Evolutionary conservation across 2,797 vertebrate genomes (phyloP).

Genomic region (Hyperoplus immaculatus): DNA sequence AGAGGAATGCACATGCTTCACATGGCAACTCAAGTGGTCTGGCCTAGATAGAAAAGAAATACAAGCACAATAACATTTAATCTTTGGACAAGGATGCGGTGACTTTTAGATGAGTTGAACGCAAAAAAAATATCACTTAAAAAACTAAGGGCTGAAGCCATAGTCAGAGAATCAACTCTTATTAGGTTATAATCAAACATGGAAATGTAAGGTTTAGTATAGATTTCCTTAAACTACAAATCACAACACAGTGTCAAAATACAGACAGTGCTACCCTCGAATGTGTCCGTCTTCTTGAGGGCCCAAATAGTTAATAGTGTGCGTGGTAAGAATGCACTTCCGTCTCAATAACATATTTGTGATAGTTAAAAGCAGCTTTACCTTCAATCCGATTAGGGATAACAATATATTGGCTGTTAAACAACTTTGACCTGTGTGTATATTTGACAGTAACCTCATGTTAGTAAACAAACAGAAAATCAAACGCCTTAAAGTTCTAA

Average conservation of each 20-base stretch:
- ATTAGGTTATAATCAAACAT: not conserved
- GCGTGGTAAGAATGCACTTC: not conserved
- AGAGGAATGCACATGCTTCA: slow-evolving; percentile 99
- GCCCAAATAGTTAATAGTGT: no score
- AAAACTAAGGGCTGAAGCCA: no score
- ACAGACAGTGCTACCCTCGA: no score
- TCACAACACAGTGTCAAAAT: not conserved
- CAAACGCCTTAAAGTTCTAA: slow-evolving; percentile 5
- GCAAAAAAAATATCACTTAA: no score
- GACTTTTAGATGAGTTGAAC: not conserved
- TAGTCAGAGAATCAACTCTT: no score
- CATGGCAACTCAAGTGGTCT: slow-evolving; percentile 99
- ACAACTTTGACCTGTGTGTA: not conserved
- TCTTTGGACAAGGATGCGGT: slow-evolving; percentile 6
- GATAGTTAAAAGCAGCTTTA: not conserved
- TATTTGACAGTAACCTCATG: not conserved
- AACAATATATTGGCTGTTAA: not conserved
- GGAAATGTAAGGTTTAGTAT: not conserved
- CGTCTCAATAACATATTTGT: not conserved
- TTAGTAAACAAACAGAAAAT: not conserved
- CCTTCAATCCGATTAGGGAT: not conserved
- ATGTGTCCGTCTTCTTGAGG: no score
- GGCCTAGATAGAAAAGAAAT: slow-evolving; percentile 85
- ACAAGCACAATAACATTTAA: slow-evolving; percentile 40
- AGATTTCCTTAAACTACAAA: not conserved